phyloP scores from a whole-genome alignment of 2,113 vertebrate species.

The Sebastes schlegelii region DNA sequence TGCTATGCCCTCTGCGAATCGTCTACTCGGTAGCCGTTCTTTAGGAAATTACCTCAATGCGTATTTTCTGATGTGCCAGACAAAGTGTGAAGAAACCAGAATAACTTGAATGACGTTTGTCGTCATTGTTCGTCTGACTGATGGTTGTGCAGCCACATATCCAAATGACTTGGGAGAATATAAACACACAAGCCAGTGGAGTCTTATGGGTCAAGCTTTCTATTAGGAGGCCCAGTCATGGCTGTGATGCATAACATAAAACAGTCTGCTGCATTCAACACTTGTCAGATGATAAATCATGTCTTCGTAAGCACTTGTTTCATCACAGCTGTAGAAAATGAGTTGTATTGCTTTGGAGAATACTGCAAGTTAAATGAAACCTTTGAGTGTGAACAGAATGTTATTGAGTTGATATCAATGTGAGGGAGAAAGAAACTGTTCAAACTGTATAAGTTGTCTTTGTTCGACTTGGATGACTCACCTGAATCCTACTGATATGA shows the following conservation, averaged over 20 bases:
- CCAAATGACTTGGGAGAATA: neutral
- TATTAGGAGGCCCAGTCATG: neutral
- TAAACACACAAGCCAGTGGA: neutral
- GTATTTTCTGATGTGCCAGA: slow-evolving; percentile 25
- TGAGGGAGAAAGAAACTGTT: neutral
- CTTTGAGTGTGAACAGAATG: too few relatives aligned
- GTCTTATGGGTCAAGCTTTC: too few relatives aligned
- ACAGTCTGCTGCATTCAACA: neutral
- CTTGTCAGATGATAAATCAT: neutral
- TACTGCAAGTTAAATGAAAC: neutral
- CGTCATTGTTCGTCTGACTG: neutral
- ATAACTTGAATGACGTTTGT: neutral
- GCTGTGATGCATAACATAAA: neutral
- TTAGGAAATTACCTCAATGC: slow-evolving; percentile 49
- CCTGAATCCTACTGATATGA: slow-evolving; percentile 20
- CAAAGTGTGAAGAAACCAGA: neutral
- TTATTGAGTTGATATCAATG: too few relatives aligned
- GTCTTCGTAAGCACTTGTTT: neutral
- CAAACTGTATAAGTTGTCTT: neutral
- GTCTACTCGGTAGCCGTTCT: slow-evolving; percentile 19
- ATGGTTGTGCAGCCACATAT: neutral
- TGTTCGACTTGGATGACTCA: slow-evolving; percentile 35
- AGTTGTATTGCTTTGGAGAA: neutral
- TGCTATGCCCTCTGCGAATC: slow-evolving; percentile 35
- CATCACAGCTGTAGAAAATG: neutral